Evolutionary conservation across 2,888 invertebrate species (phyloP).

Genomic region (Hemistola chrysoprasaria): DNA sequence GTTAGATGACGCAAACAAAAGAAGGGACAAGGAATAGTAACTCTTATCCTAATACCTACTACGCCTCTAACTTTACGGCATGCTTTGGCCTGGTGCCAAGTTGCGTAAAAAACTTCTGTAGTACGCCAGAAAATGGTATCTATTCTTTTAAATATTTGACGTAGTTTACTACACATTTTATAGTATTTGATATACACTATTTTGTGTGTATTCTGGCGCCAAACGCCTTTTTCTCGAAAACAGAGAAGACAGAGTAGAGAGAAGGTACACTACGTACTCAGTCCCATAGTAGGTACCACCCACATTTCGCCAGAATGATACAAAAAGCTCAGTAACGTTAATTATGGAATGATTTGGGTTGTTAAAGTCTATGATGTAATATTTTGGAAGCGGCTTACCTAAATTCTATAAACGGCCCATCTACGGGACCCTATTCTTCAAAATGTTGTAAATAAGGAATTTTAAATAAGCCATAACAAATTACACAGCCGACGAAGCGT

Average conservation of each 20-base stretch:
- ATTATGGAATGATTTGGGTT: no score
- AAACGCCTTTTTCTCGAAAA: no score
- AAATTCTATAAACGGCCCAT: neutral
- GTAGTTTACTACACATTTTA: slow-evolving; percentile 7
- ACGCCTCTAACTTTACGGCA: slow-evolving; percentile 31
- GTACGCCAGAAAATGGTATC: slow-evolving; percentile 19
- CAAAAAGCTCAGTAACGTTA: no score
- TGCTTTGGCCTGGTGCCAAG: slow-evolving; percentile 41
- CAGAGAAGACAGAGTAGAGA: no score
- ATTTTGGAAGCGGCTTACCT: neutral
- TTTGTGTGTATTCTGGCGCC: slow-evolving; percentile 6
- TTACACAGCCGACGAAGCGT: slow-evolving; percentile 7
- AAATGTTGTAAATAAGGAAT: slow-evolving; percentile 4
- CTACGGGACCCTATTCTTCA: neutral
- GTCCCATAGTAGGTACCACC: no score
- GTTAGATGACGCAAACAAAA: slow-evolving; percentile 41
- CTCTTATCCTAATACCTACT: slow-evolving; percentile 36
- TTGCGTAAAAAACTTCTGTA: slow-evolving; percentile 42
- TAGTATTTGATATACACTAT: slow-evolving; percentile 7
- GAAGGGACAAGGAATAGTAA: slow-evolving; percentile 31
- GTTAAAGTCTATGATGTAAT: slow-evolving; percentile 1
- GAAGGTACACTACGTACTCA: no score
- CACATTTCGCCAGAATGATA: no score
- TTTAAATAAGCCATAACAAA: slow-evolving; percentile 9
- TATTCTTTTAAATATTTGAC: slow-evolving; percentile 12